A percentile compares a stretch with the other conserved stretches of the same genome.
phyloP scores from a whole-genome alignment of 2,797 vertebrate species.

The Carapus acus region DNA sequence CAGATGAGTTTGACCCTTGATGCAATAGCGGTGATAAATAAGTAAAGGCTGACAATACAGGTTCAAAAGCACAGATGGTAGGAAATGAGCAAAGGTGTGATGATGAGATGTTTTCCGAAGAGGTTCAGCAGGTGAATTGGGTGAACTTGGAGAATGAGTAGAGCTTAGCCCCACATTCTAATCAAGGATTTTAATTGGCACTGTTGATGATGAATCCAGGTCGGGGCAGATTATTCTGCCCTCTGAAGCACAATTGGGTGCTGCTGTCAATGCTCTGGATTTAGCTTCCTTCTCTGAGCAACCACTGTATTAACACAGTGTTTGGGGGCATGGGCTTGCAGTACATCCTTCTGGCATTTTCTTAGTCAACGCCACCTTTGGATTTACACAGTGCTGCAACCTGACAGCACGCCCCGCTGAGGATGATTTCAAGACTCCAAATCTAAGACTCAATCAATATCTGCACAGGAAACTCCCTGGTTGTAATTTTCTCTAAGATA shows the following conservation, averaged over 20 bases:
- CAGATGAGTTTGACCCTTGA: no score
- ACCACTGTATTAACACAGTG: constrained; percentile 1
- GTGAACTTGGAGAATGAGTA: constrained; percentile 36
- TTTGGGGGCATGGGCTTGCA: not conserved
- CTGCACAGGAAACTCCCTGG: constrained; percentile 31
- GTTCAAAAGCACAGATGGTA: no score
- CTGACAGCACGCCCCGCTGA: no score
- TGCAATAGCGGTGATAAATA: no score
- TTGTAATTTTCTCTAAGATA: constrained; percentile 40
- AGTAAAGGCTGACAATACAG: no score
- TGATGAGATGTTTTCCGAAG: not conserved
- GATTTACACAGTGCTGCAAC: no score
- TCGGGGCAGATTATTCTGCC: constrained; percentile 42
- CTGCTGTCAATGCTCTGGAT: no score
- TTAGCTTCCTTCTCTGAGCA: constrained; percentile 22
- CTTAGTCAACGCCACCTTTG: constrained; percentile 32
- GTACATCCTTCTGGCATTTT: constrained; percentile 11
- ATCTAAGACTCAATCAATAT: constrained; percentile 38
- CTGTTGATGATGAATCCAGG: constrained; percentile 48
- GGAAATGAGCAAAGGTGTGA: not conserved
- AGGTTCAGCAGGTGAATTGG: constrained; percentile 1
- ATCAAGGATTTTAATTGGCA: constrained; percentile 67
- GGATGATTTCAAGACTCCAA: constrained; percentile 20
- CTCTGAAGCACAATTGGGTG: no score
- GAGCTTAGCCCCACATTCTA: constrained; percentile 48